These are phyloP conservation scores for Chauna torquata DNA, from an alignment of 2,113 vertebrate species.

Conservation along the genomic window DNA sequence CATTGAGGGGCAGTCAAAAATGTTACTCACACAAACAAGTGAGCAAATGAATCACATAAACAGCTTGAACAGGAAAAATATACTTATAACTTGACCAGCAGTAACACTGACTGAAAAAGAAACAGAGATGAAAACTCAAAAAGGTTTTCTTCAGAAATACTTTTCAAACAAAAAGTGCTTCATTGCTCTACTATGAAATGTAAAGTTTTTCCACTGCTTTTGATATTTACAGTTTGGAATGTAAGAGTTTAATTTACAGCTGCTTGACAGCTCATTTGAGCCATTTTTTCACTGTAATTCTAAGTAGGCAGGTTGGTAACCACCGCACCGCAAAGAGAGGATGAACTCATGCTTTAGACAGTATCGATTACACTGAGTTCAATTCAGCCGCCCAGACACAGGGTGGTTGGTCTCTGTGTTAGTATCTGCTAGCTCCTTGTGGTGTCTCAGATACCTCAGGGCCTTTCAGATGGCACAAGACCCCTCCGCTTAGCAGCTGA, in stretches of 20 bases:
- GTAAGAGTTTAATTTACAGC: neutral
- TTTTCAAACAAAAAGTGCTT: neutral
- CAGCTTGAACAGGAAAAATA: neutral
- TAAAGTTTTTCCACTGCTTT: neutral
- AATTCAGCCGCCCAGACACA: neutral
- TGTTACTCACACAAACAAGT: slow-evolving; percentile 32
- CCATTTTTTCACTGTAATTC: neutral
- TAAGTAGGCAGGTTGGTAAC: neutral
- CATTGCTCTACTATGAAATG: neutral
- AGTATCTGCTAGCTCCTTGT: neutral
- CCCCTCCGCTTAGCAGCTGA: neutral
- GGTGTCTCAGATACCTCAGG: neutral
- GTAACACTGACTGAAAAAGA: neutral
- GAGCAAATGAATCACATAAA: slow-evolving; percentile 19
- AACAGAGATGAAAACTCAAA: neutral
- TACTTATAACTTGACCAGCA: neutral
- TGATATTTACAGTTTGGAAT: neutral
- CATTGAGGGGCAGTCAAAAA: neutral
- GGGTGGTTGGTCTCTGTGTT: rapidly evolving
- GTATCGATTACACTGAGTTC: neutral
- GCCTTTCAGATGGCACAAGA: neutral
- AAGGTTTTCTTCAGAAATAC: neutral
- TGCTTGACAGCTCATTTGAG: neutral
- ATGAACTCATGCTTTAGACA: neutral
- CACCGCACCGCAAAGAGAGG: neutral